phyloP scores from a whole-genome alignment of 1,140 invertebrate species.

The Aculops lycopersici region DNA sequence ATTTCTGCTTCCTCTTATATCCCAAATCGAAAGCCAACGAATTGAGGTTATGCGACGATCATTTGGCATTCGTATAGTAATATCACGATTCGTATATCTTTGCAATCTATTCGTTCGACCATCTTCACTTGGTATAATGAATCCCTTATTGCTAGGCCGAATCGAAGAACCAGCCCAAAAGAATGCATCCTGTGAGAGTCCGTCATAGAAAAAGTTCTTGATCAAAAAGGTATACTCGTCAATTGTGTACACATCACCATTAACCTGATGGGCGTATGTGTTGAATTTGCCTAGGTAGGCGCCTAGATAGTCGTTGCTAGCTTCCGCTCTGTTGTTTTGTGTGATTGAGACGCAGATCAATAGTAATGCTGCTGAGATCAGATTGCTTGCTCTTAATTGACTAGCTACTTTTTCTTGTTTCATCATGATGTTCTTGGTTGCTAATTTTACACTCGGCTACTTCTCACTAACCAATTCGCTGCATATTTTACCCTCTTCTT shows the following conservation, averaged over 20 bases:
- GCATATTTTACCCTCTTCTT: too few relatives aligned
- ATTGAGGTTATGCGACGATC: slow-evolving; percentile 53
- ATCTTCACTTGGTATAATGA: slow-evolving; percentile 55
- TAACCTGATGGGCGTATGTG: slow-evolving; percentile 59
- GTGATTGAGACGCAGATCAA: too few relatives aligned
- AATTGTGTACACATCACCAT: slow-evolving; percentile 57
- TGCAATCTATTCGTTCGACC: slow-evolving; percentile 57
- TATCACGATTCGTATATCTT: slow-evolving; percentile 47
- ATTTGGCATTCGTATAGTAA: slow-evolving; percentile 45
- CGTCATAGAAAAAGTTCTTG: slow-evolving; percentile 57
- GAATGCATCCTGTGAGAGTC: slow-evolving; percentile 45
- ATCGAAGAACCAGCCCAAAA: slow-evolving; percentile 67
- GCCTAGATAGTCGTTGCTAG: slow-evolving; percentile 33
- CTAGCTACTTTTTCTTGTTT: too few relatives aligned
- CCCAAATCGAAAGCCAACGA: slow-evolving; percentile 64
- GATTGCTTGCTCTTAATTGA: too few relatives aligned
- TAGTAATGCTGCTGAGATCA: too few relatives aligned
- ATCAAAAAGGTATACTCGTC: slow-evolving; percentile 50
- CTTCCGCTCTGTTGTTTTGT: too few relatives aligned
- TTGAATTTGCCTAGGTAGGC: slow-evolving; percentile 52
- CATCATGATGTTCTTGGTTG: too few relatives aligned
- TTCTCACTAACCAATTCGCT: too few relatives aligned
- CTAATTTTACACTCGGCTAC: too few relatives aligned
- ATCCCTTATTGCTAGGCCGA: slow-evolving; percentile 51
- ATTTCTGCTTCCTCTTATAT: slow-evolving; percentile 38